Percentiles rank a stretch among this genome's conserved stretches.
Evolutionary conservation across 23 tunicate species (phyloP).

Genomic region (Halocynthia roretzi): DNA sequence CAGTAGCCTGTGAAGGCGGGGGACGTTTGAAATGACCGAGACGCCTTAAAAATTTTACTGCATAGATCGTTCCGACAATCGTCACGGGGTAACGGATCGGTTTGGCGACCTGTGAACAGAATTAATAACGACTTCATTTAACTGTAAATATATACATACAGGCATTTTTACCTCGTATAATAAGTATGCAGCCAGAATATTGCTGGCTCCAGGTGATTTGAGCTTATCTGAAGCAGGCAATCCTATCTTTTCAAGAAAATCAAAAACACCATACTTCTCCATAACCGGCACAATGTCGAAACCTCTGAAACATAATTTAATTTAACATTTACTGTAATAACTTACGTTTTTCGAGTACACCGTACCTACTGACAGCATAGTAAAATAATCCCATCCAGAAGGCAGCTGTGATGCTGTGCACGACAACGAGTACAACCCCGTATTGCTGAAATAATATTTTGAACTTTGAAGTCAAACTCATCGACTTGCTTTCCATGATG

Average conservation of each 20-base stretch:
- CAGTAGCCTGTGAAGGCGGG: constrained; percentile 56
- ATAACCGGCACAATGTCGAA: constrained; percentile 64
- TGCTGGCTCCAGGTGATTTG: constrained; percentile 76
- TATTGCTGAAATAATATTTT: constrained; percentile 76
- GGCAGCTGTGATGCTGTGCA: constrained; percentile 44
- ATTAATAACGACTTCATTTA: not conserved
- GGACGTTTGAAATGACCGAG: constrained; percentile 59
- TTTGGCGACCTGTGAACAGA: constrained; percentile 40
- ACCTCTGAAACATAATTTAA: constrained; percentile 25
- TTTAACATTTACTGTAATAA: not conserved
- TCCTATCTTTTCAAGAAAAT: constrained; percentile 64
- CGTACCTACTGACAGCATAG: constrained; percentile 51
- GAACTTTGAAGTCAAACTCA: constrained; percentile 69
- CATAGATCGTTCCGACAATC: constrained; percentile 54
- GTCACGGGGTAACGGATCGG: constrained; percentile 56
- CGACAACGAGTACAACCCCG: constrained; percentile 68
- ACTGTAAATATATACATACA: too few species aligned
- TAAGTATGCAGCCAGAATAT: constrained; percentile 52
- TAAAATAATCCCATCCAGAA: constrained; percentile 62
- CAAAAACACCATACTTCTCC: constrained; percentile 74
- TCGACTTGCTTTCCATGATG: constrained; percentile 59
- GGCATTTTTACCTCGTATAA: constrained; percentile 51
- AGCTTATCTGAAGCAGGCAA: constrained; percentile 49
- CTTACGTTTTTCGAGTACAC: not conserved
- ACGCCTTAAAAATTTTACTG: constrained; percentile 57